Conservation (phyloP, 2,888 invertebrate genomes). For the Oscheius sp. region DNA sequence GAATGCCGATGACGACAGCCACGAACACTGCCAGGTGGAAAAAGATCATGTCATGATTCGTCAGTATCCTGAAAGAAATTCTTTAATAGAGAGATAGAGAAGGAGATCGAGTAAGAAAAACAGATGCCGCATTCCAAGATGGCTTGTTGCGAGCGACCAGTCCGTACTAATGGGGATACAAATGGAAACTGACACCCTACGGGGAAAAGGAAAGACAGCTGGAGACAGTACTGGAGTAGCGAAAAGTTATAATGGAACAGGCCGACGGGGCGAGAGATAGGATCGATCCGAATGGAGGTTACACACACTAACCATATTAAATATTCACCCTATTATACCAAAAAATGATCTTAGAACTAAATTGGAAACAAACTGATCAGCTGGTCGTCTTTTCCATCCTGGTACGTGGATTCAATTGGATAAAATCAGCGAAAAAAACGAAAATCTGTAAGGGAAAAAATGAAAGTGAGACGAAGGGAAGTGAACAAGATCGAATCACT, state of each 20-base stretch:
- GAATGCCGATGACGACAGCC: slow-evolving; percentile 14
- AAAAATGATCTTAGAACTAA: neutral
- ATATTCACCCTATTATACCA: neutral
- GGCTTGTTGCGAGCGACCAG: slow-evolving; percentile 11
- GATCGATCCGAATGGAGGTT: slow-evolving; percentile 16
- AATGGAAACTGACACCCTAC: slow-evolving; percentile 4
- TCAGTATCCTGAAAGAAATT: too few relatives aligned
- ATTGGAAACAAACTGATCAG: neutral
- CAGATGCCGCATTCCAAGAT: slow-evolving; percentile 2
- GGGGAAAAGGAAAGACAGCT: neutral
- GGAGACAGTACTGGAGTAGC: neutral
- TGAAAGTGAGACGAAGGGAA: neutral
- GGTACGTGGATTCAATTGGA: too few relatives aligned
- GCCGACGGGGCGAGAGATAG: slow-evolving; percentile 5
- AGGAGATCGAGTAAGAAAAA: neutral
- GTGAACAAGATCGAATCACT: slow-evolving; percentile 4
- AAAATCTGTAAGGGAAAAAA: neutral
- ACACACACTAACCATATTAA: slow-evolving; percentile 1
- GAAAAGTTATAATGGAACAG: slow-evolving; percentile 3
- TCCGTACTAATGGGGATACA: neutral
- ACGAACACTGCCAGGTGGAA: neutral
- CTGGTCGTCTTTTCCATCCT: neutral
- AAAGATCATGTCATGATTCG: slow-evolving; percentile 26
- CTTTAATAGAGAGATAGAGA: neutral
- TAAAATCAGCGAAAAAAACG: neutral